These are phyloP conservation scores for Sebastes oblongus DNA, from an alignment of 2,797 vertebrate genomes.

Conservation along the genomic window DNA sequence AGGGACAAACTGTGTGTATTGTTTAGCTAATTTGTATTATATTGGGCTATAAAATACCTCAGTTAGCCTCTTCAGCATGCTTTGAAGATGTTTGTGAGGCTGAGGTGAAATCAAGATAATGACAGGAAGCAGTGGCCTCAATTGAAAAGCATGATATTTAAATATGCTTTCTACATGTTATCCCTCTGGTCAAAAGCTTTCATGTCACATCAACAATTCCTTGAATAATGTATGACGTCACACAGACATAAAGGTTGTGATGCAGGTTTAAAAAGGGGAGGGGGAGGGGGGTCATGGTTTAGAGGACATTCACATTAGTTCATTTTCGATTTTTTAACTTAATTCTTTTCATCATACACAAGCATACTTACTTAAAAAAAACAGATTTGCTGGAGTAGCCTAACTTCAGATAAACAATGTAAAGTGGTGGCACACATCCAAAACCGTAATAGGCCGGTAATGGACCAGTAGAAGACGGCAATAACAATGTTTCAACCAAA, in stretches of 20 bases:
- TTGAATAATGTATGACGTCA: constrained; percentile 12
- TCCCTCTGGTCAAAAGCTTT: not conserved
- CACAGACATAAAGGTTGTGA: not conserved
- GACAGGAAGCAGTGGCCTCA: not conserved
- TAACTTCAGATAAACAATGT: not conserved
- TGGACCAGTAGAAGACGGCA: too few species aligned
- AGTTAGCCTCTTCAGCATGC: not conserved
- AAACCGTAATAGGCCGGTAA: too few species aligned
- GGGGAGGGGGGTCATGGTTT: not conserved
- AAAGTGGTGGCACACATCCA: too few species aligned
- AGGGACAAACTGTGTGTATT: not conserved
- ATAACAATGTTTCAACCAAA: too few species aligned
- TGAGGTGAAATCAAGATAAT: not conserved
- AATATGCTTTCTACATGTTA: not conserved
- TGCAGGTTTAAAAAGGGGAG: not conserved
- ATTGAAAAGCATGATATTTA: not conserved
- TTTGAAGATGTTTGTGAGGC: not conserved
- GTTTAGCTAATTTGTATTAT: not conserved
- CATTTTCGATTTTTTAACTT: not conserved
- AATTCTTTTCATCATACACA: not conserved
- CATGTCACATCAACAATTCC: not conserved
- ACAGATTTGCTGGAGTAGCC: not conserved
- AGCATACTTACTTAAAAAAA: not conserved
- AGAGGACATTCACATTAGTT: not conserved
- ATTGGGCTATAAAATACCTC: not conserved